Conservation (phyloP, 1,140 invertebrate species). For the Drosophila ananassae region DNA sequence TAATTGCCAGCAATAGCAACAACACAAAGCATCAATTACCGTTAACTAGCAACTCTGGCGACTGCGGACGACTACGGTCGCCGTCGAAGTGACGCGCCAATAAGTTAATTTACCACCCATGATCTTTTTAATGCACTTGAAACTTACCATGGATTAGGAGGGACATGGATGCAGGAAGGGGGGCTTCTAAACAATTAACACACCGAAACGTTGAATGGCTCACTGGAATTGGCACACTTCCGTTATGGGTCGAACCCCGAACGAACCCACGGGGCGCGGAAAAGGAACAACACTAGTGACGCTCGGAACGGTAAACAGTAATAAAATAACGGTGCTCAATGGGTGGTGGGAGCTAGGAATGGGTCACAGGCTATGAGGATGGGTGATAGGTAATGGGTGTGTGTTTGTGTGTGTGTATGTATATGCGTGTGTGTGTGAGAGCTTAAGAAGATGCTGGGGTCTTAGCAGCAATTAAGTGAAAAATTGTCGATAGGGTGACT, state of each 20-base stretch:
- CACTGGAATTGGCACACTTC: slow-evolving; percentile 72
- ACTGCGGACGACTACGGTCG: slow-evolving; percentile 28
- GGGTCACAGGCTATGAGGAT: no score
- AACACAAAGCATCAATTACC: slow-evolving; percentile 69
- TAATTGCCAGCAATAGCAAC: slow-evolving; percentile 5
- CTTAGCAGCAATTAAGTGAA: slow-evolving; percentile 78
- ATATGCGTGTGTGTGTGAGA: background rate
- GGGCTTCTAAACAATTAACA: slow-evolving; percentile 68
- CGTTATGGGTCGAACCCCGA: slow-evolving; percentile 23
- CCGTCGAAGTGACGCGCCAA: slow-evolving; percentile 51
- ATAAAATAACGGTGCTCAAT: slow-evolving; percentile 68
- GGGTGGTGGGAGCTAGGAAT: slow-evolving; percentile 35
- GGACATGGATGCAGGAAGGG: background rate
- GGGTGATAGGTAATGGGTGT: background rate
- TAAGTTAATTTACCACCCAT: slow-evolving; percentile 81
- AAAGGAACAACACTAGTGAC: slow-evolving; percentile 46
- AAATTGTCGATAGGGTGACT: slow-evolving; percentile 65
- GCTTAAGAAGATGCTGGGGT: slow-evolving; percentile 32
- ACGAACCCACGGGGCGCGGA: slow-evolving; percentile 1
- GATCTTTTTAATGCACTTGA: slow-evolving; percentile 82
- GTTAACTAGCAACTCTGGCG: slow-evolving; percentile 57
- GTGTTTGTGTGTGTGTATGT: slow-evolving; percentile 5
- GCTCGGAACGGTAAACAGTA: slow-evolving; percentile 67
- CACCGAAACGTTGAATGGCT: slow-evolving; percentile 57
- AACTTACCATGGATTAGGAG: slow-evolving; percentile 41